phyloP scores from a whole-genome alignment of 2,797 vertebrate genomes.

The Schizopygopsis pylzovi region DNA sequence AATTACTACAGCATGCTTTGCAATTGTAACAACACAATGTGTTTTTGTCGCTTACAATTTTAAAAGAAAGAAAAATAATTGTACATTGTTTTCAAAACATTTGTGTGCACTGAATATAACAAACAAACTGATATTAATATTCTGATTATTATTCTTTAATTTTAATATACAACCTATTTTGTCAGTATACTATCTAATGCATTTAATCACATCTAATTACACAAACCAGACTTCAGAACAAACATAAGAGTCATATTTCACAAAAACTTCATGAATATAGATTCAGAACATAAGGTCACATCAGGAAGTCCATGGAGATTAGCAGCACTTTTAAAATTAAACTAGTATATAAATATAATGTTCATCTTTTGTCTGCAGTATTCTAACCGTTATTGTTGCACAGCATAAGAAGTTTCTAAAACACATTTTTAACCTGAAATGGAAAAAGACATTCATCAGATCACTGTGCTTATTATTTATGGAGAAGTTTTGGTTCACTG shows the following conservation, averaged over 20 bases:
- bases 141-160: neutral
- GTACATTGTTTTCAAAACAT: neutral
- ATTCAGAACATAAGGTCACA: constrained; percentile 33
- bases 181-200: neutral
- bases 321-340: constrained; percentile 15
- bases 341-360: neutral
- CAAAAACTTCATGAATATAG: neutral
- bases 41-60: neutral
- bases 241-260: neutral
- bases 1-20: constrained; percentile 23
- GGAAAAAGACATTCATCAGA: constrained; percentile 8
- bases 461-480: neutral
- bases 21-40: constrained; percentile 43
- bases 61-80: neutral
- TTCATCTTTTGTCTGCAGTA: neutral
- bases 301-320: constrained; percentile 7
- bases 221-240: neutral
- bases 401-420: constrained; percentile 55
- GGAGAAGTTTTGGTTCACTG: neutral
- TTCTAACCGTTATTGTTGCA: constrained; percentile 57
- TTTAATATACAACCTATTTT: neutral
- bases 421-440: constrained; percentile 64
- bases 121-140: neutral
- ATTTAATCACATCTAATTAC: constrained; percentile 4
- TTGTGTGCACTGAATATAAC: neutral